Evolutionary conservation across 23 tunicate species (phyloP).

Genomic region (Trididemnum clinides): DNA sequence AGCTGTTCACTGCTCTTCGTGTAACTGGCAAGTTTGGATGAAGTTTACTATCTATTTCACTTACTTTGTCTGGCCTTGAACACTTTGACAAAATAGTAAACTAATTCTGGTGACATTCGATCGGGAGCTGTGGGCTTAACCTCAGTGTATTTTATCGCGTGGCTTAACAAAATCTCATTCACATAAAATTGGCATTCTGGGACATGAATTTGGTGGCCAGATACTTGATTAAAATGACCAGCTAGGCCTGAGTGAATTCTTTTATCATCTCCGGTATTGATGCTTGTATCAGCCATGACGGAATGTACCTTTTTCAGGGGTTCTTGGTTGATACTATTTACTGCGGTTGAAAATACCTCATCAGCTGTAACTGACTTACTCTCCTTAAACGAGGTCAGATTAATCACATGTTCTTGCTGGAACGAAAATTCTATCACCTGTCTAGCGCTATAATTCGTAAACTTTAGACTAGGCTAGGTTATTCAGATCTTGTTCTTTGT

Average conservation of each 20-base stretch:
- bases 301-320: neutral
- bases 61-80: neutral
- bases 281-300: slow-evolving; percentile 6
- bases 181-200: neutral
- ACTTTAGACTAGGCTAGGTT: too few relatives aligned
- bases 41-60: too few relatives aligned
- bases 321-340: too few relatives aligned
- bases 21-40: neutral
- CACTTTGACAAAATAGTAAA: neutral
- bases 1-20: neutral
- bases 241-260: neutral
- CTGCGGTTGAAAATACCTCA: too few relatives aligned
- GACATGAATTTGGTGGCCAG: neutral
- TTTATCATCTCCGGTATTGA: neutral
- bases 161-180: neutral
- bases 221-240: neutral
- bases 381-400: too few relatives aligned
- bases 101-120: neutral
- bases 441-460: too few relatives aligned
- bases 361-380: too few relatives aligned
- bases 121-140: neutral
- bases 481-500: too few relatives aligned
- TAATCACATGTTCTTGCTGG: too few relatives aligned
- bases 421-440: too few relatives aligned
- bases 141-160: neutral